These are phyloP conservation scores for Dryobota labecula DNA, from an alignment of 2,888 invertebrate genomes.

Conservation along the genomic window DNA sequence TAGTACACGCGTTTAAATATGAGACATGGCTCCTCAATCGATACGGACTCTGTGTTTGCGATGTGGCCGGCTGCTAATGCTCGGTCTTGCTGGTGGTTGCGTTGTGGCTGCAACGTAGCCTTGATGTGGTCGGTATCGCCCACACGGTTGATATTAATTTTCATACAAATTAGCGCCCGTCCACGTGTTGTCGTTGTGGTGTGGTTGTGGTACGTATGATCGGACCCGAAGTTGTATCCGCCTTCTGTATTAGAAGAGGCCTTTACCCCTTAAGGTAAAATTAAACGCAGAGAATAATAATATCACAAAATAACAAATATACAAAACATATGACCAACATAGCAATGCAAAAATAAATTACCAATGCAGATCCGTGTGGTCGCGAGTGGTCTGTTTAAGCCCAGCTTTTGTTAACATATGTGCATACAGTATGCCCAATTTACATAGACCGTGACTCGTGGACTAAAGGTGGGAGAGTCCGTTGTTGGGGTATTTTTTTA, in stretches of 20 bases:
- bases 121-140: too few species aligned
- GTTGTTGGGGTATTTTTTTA: slow-evolving; percentile 4
- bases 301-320: not conserved
- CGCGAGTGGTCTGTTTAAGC: slow-evolving; percentile 52
- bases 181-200: too few species aligned
- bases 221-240: too few species aligned
- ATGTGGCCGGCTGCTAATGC: too few species aligned
- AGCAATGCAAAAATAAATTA: slow-evolving; percentile 65
- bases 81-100: too few species aligned
- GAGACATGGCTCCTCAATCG: too few species aligned
- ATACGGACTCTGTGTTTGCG: too few species aligned
- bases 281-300: not conserved
- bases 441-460: slow-evolving; percentile 51
- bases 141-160: too few species aligned
- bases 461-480: slow-evolving; percentile 1
- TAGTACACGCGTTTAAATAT: too few species aligned
- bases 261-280: not conserved
- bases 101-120: too few species aligned
- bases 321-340: slow-evolving; percentile 52
- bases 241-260: not conserved
- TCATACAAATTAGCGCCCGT: too few species aligned
- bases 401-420: slow-evolving; percentile 59
- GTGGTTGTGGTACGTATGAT: too few species aligned
- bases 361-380: slow-evolving; percentile 69
- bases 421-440: slow-evolving; percentile 64